Evolutionary conservation across 2,113 vertebrate genomes (phyloP).

Genomic region (Alosa alosa): DNA sequence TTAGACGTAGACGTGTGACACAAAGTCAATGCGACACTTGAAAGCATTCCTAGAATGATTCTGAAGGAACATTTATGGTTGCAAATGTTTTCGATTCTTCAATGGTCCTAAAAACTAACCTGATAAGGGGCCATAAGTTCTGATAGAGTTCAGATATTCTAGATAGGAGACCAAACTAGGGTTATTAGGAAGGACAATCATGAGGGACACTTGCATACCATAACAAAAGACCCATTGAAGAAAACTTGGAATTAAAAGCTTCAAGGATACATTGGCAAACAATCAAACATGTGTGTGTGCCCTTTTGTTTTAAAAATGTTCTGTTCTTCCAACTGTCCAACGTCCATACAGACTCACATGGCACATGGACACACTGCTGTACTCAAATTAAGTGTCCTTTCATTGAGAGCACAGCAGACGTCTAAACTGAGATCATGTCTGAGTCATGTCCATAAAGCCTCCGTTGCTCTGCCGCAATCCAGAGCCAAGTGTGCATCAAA

Average conservation of each 20-base stretch:
- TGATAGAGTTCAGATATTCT: not conserved
- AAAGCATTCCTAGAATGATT: not conserved
- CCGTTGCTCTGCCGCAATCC: not conserved
- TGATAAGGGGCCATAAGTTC: not conserved
- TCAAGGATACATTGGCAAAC: not conserved
- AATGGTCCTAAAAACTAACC: not conserved
- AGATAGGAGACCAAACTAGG: not conserved
- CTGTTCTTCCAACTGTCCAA: not conserved
- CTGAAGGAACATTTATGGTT: not conserved
- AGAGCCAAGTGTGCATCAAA: constrained; percentile 1
- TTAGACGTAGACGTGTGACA: not conserved
- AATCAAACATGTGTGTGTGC: not conserved
- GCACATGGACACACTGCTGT: not conserved
- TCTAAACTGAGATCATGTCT: not conserved
- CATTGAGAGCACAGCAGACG: not conserved
- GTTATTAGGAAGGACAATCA: not conserved
- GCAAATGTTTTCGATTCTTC: not conserved
- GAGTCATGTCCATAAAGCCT: not conserved
- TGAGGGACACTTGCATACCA: not conserved
- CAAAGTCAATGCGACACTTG: not conserved
- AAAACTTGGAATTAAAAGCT: not conserved
- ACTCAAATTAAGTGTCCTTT: not conserved
- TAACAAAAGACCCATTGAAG: not conserved
- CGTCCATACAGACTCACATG: not conserved
- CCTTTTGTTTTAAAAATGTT: not conserved